Conservation (phyloP, 1,140 invertebrate genomes). For the Neodiprion pinetum region DNA sequence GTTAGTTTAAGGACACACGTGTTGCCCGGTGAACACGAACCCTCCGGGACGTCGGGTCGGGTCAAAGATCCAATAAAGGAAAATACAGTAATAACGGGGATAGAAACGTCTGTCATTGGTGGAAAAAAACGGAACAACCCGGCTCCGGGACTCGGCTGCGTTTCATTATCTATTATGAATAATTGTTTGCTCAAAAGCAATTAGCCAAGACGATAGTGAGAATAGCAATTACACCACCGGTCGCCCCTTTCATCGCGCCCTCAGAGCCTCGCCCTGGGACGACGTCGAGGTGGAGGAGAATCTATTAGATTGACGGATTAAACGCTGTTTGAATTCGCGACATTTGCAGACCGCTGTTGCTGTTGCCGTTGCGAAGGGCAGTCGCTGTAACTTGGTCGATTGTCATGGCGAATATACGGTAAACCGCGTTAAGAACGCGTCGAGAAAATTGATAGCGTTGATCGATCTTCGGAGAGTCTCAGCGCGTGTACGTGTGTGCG, state of each 20-base stretch:
- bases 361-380: not conserved
- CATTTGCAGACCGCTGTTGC: not conserved
- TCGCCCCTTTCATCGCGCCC: not conserved
- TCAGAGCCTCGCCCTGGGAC: not conserved
- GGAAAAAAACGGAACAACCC: not conserved
- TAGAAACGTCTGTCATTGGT: not conserved
- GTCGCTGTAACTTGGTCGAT: not conserved
- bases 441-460: too few relatives aligned
- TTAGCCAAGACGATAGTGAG: not conserved
- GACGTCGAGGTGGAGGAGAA: not conserved
- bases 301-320: not conserved
- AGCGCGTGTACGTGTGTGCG: too few relatives aligned
- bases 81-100: not conserved
- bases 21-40: too few relatives aligned
- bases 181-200: not conserved
- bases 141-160: not conserved
- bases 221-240: not conserved
- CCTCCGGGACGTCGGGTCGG: not conserved
- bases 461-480: too few relatives aligned
- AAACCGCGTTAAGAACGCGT: not conserved
- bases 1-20: too few relatives aligned
- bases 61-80: not conserved
- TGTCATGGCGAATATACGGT: not conserved
- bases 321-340: not conserved
- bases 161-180: not conserved